phyloP scores from a whole-genome alignment of 2,888 invertebrate species.

The Drosophila subquinaria region DNA sequence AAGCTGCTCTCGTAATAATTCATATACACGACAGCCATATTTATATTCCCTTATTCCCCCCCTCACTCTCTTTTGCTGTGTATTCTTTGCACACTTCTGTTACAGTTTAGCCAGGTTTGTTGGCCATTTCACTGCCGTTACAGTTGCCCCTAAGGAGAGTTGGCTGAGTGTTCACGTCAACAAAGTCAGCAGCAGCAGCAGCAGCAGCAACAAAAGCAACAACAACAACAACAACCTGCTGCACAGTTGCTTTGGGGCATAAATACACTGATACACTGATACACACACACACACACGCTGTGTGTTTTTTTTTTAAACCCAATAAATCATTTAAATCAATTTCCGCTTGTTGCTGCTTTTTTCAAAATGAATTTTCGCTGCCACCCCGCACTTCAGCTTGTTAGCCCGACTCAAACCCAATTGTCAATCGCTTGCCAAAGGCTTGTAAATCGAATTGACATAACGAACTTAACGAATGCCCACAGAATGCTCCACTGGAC shows the following conservation, averaged over 20 bases:
- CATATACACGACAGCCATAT: slow-evolving; percentile 19
- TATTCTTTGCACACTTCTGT: slow-evolving; percentile 22
- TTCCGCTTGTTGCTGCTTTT: slow-evolving; percentile 75
- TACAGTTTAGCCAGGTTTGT: slow-evolving; percentile 47
- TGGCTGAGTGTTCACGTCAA: slow-evolving; percentile 38
- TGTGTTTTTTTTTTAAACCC: slow-evolving; percentile 39
- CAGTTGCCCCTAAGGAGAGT: slow-evolving; percentile 51
- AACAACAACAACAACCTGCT: slow-evolving; percentile 44
- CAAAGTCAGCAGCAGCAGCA: slow-evolving; percentile 18
- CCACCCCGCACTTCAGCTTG: slow-evolving; percentile 5
- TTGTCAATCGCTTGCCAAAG: slow-evolving; percentile 75
- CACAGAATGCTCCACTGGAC: slow-evolving; percentile 28
- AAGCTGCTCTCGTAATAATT: slow-evolving; percentile 18
- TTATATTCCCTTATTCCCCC: not conserved
- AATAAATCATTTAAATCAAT: slow-evolving; percentile 84
- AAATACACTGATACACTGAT: slow-evolving; percentile 26
- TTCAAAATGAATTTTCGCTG: slow-evolving; percentile 50
- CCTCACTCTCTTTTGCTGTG: not conserved
- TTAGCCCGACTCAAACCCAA: slow-evolving; percentile 47
- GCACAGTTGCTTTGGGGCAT: slow-evolving; percentile 37
- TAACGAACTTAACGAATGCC: slow-evolving; percentile 72
- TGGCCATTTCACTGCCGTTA: slow-evolving; percentile 58
- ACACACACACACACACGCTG: slow-evolving; percentile 18
- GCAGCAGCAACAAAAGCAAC: slow-evolving; percentile 22
- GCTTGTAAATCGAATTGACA: slow-evolving; percentile 79